Conservation (phyloP, 2,113 vertebrate species). For the Thalassarche chlororhynchos region DNA sequence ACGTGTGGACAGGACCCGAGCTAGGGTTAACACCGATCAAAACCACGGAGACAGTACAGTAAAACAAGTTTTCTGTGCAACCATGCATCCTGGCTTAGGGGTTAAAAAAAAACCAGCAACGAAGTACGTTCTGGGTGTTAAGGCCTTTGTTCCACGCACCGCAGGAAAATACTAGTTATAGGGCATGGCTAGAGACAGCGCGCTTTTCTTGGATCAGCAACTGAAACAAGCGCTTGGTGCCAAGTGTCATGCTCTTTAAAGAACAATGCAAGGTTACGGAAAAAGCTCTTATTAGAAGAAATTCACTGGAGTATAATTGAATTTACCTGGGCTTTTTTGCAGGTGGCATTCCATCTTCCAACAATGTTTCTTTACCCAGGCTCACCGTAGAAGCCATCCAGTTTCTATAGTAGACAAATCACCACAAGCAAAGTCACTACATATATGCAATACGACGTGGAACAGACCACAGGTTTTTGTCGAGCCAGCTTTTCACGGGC, state of each 20-base stretch:
- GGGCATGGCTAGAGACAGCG: not conserved
- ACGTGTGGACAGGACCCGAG: accelerated
- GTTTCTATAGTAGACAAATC: constrained; percentile 75
- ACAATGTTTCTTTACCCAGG: constrained; percentile 80
- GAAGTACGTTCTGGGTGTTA: not conserved
- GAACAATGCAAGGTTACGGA: not conserved
- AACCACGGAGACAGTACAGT: not conserved
- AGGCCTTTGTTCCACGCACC: not conserved
- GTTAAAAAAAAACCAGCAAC: not conserved
- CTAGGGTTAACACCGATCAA: not conserved
- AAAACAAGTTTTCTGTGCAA: not conserved
- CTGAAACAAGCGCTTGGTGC: accelerated
- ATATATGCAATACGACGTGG: no score
- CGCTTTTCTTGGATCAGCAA: not conserved
- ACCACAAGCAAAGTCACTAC: not conserved
- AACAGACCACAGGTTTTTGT: not conserved
- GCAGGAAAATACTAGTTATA: not conserved
- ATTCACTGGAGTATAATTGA: not conserved
- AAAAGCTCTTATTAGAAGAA: not conserved
- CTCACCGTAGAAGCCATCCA: constrained; percentile 91
- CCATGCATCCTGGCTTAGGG: not conserved
- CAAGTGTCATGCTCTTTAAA: not conserved
- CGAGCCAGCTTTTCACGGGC: not conserved
- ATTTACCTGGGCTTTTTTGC: constrained; percentile 92
- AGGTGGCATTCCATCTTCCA: constrained; percentile 85